Conservation (phyloP, 2,113 vertebrate species). For the Zosterops hypoxanthus region DNA sequence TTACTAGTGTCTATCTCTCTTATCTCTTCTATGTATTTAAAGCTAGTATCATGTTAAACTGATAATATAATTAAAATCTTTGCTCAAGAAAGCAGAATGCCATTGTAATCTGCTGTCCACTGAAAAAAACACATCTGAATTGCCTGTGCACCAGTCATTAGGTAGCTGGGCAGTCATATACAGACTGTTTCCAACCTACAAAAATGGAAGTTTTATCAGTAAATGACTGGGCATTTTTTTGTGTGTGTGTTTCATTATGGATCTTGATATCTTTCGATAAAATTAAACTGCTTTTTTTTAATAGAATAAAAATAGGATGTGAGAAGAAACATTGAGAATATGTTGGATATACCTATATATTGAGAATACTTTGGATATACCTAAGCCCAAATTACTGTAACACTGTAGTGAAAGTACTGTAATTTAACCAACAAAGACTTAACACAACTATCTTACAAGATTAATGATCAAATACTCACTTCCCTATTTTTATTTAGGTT, state of each 20-base stretch:
- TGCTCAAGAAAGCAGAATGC: not conserved
- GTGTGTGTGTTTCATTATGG: not conserved
- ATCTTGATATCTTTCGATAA: not conserved
- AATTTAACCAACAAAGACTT: not conserved
- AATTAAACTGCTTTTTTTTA: not conserved
- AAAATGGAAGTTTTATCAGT: not conserved
- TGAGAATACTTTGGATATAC: not conserved
- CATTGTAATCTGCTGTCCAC: not conserved
- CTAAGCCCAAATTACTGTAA: not conserved
- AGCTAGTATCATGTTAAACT: not conserved
- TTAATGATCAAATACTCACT: not conserved
- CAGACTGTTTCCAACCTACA: not conserved
- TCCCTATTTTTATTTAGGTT: conserved; percentile 75
- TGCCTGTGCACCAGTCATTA: not conserved
- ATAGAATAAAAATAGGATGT: not conserved
- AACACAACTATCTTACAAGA: not conserved
- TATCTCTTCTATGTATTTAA: not conserved
- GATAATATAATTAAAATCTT: not conserved
- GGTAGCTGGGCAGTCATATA: not conserved
- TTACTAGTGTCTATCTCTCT: not conserved
- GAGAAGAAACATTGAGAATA: not conserved
- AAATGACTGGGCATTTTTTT: not conserved
- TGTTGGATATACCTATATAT: too few relatives aligned
- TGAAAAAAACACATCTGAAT: not conserved
- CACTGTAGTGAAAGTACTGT: not conserved